phyloP scores from a whole-genome alignment of 2,113 vertebrate genomes.

The Apaloderma vittatum region DNA sequence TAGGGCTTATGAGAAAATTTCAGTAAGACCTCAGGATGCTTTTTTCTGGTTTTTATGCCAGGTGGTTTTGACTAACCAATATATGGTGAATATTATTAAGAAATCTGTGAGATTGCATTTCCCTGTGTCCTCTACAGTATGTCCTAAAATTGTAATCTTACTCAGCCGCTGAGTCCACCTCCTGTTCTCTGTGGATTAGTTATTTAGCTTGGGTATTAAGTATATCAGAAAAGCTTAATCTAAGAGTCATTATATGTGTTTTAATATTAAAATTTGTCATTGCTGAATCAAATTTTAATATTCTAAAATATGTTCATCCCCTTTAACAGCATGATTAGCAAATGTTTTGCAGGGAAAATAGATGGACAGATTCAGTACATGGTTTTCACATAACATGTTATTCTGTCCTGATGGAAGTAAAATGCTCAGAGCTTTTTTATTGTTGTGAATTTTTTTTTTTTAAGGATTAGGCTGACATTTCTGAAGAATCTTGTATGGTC shows the following conservation, averaged over 20 bases:
- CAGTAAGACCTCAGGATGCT: background rate
- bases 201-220: constrained; percentile 64
- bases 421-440: background rate
- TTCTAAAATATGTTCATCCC: constrained; percentile 60
- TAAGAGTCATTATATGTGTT: constrained; percentile 54
- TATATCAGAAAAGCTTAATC: constrained; percentile 62
- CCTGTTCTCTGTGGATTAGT: constrained; percentile 62
- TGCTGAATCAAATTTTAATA: constrained; percentile 52
- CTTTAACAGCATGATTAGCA: constrained; percentile 53
- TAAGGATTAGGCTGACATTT: background rate
- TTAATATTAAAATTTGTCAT: constrained; percentile 70
- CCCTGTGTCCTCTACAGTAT: constrained; percentile 31
- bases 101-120: constrained; percentile 52
- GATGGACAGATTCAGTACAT: background rate
- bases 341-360: constrained; percentile 35
- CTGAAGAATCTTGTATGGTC: background rate
- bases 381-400: background rate
- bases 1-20: background rate
- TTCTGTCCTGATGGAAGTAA: background rate
- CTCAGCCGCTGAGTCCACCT: constrained; percentile 25
- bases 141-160: constrained; percentile 57
- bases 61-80: constrained; percentile 35
- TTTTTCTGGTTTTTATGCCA: constrained; percentile 10
- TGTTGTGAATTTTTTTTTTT: background rate
- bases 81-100: constrained; percentile 40